Conservation (phyloP, 2,797 vertebrate species). For the Megalops cyprinoides region DNA sequence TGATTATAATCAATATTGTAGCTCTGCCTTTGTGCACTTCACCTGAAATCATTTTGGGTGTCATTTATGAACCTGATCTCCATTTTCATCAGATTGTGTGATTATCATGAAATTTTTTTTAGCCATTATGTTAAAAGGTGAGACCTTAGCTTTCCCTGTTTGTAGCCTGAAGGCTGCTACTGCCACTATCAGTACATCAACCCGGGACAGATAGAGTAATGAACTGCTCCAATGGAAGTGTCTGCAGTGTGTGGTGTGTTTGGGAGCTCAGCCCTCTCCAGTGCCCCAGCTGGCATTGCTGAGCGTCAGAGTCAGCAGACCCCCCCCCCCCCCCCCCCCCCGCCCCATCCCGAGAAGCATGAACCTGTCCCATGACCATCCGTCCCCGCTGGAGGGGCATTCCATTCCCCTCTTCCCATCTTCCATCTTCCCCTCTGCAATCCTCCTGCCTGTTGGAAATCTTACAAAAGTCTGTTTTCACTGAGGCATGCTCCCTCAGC, state of each 20-base stretch:
- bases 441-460: not conserved
- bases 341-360: not conserved
- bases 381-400: slow-evolving; percentile 15
- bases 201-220: too few species aligned
- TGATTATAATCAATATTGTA: too few species aligned
- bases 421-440: not conserved
- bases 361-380: slow-evolving; percentile 23
- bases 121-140: too few species aligned
- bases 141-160: too few species aligned
- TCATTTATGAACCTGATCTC: too few species aligned
- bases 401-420: not conserved
- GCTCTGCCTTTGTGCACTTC: too few species aligned
- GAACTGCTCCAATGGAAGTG: too few species aligned
- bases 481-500: too few species aligned
- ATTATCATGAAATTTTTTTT: too few species aligned
- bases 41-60: not conserved
- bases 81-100: too few species aligned
- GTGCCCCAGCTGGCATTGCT: not conserved
- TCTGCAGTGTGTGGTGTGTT: not conserved
- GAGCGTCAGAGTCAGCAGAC: slow-evolving; percentile 31
- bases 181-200: too few species aligned
- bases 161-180: too few species aligned
- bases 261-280: not conserved
- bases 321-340: not conserved
- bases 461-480: not conserved